Evolutionary conservation across 2,797 vertebrate species (phyloP).

Genomic region (Syngnathus rostellatus): DNA sequence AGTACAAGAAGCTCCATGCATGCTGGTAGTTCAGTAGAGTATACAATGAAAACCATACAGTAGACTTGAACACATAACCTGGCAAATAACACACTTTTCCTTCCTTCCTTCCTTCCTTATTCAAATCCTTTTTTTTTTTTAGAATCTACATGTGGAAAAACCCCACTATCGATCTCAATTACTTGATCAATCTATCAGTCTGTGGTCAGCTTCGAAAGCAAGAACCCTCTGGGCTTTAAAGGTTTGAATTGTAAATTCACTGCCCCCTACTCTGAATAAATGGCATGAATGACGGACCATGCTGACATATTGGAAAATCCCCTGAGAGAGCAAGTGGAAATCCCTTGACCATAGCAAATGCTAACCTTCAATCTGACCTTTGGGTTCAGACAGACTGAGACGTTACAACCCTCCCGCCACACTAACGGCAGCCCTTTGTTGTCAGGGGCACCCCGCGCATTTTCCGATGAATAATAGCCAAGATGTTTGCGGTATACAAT

Average conservation of each 20-base stretch:
- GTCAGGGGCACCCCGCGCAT: slow-evolving; percentile 7
- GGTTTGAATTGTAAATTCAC: background rate
- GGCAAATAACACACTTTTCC: background rate
- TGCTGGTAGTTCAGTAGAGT: slow-evolving; percentile 28
- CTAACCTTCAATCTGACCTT: slow-evolving; percentile 34
- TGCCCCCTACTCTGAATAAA: background rate
- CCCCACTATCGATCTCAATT: background rate
- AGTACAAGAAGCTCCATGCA: slow-evolving; percentile 13
- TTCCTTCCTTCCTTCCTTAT: background rate
- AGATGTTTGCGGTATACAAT: slow-evolving; percentile 1
- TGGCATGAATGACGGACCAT: slow-evolving; percentile 16
- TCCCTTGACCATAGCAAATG: slow-evolving; percentile 26
- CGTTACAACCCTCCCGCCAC: slow-evolving; percentile 4
- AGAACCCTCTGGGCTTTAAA: slow-evolving; percentile 6
- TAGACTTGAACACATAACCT: slow-evolving; percentile 11
- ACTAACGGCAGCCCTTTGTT: slow-evolving; percentile 21
- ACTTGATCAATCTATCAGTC: slow-evolving; percentile 4
- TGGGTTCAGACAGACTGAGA: slow-evolving; percentile 40
- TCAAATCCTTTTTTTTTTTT: background rate
- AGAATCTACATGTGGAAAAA: background rate
- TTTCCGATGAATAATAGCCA: slow-evolving; percentile 22
- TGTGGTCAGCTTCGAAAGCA: slow-evolving; percentile 7
- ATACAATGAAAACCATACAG: slow-evolving; percentile 14
- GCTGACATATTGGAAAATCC: slow-evolving; percentile 15
- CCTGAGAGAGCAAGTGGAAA: slow-evolving; percentile 37